Evolutionary conservation across 2,113 vertebrate genomes (phyloP).

Genomic region (Capreolus pygargus): DNA sequence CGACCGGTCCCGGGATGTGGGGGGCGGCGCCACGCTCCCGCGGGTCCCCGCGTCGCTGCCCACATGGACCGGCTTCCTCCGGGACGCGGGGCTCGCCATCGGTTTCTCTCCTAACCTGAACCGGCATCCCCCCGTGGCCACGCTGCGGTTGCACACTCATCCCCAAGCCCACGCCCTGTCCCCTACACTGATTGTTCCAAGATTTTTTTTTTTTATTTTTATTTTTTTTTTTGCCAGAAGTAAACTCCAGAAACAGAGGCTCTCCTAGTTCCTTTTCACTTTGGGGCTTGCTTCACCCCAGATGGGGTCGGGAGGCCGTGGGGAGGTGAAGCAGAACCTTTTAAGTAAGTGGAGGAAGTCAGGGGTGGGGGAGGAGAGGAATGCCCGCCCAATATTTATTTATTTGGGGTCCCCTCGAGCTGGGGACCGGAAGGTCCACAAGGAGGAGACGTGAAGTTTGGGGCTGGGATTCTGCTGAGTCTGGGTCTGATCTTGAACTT

Average conservation of each 20-base stretch:
- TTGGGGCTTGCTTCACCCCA: not conserved
- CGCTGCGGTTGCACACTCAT: not conserved
- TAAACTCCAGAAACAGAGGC: not conserved
- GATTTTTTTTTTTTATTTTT: not conserved
- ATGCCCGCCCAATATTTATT: not conserved
- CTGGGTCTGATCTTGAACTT: not conserved
- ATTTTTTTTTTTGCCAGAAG: not conserved
- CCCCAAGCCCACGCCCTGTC: not conserved
- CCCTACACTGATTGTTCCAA: not conserved
- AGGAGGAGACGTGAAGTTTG: not conserved
- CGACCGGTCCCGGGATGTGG: not conserved
- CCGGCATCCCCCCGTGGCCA: fast-evolving
- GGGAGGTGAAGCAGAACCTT: not conserved
- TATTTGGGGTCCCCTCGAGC: not conserved
- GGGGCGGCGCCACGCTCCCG: fast-evolving
- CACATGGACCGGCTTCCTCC: not conserved
- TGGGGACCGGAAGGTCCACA: not conserved
- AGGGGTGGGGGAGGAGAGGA: not conserved
- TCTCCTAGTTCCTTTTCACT: not conserved
- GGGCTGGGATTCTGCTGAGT: not conserved
- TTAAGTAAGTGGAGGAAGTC: not conserved
- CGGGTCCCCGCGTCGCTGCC: not conserved
- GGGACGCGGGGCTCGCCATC: not conserved
- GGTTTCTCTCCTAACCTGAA: not conserved
- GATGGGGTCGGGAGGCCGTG: fast-evolving